Base-by-base conservation (phyloP, 1,140 invertebrate species). In the Hyles vespertilio region DNA sequence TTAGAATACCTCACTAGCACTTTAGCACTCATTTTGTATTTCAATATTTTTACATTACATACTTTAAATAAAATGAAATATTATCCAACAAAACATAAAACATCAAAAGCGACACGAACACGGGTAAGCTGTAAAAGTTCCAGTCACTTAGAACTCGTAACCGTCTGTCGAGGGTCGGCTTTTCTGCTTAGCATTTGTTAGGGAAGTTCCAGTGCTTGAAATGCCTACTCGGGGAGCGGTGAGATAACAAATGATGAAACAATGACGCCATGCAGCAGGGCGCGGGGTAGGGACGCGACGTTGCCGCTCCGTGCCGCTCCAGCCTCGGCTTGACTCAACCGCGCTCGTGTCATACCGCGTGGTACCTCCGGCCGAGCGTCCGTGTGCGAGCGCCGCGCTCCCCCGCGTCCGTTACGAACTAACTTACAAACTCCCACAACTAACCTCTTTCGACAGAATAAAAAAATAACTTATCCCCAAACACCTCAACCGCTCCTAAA, bases 381-480 rank as follows among this genome's bases (percentile, higher is more conserved):
- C 79, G 77, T 62, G 72, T 75, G 55, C 57, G 40, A 53, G 9
- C 59, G 46, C 12, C 54, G 57, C 63, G 49, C 63, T 50, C 60
- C 65, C 60, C 49, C 69, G 69, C 68, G 63, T 51, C 67, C 60
- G 48, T 62, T 51, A 63, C 54, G 51, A 65, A 67, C 67, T 70
- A 82, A 85, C 76, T 77, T 85, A 68, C 59, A 76, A 82, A 74
- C 74, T 81, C 76, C 68, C 77, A 78, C 68, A 68, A 61, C 60
- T 56, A 79, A 82, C 77, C 74, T 72, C 74, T 81, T 79, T 56
- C 51, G 32, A 48, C 44, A 56, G 48, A 65, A 63, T 11, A 58
- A 74, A 79, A 75, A 74, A 70, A 62, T 49, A 67, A 57, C 69
- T 61, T 72, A 52, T 47, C 49, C 32, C 60, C 63, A 49, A 55